Evolutionary conservation across 2,113 vertebrate species (phyloP), one percentile per base, ranked within the genome.

Genomic region (Pipra filicauda): DNA sequence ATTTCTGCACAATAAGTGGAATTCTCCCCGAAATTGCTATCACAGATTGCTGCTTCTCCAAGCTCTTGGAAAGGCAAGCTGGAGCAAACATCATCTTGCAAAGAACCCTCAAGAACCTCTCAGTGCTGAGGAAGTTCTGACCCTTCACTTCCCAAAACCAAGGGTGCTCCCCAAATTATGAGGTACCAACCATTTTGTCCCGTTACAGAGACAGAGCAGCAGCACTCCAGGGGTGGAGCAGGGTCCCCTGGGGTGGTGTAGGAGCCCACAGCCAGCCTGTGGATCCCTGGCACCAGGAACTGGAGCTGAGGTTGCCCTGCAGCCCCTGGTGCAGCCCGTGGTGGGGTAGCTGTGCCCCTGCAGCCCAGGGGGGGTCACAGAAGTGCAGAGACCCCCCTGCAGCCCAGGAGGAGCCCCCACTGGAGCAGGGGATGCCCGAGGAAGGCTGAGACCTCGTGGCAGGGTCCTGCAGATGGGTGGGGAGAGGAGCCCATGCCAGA

Each of bases 121-220:
- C 4, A 2, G 21, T 15, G 46, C 59, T 22, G 30, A 41, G 21
- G 66, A 64, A 58, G 17, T n/a, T 84, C 57, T 37, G 8, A 58
- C 14, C 22, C 41, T 51, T 62, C 0, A 0, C 24, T 21, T 86
- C 64, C 51, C 35, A 15, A 44, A 73, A 2, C 31, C 3, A 19
- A 71, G 33, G 51, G 46, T 26, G 8, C 9, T 41, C 33, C 70
- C 51, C 73, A 11, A 5, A 37, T 59, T 0, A 10, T 0, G 1
- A 74, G 0, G 0, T 4, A 19, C 7, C 46, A 74, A n/a, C 11
- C 46, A 1, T 55, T 14, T 21, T 4, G 37, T 5, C 46, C 55
- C 69, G 6, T 31, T 17, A 8, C 0, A 55, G 52, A 71, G 9
- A 20, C 9, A 37, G 9, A 24, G 41, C 31, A 18, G 3, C n/a